Percentiles rank a stretch among this genome's conserved stretches.
These are phyloP conservation scores for Scylla paramamosain DNA, from an alignment of 1,140 invertebrate species.

Conservation along the genomic window DNA sequence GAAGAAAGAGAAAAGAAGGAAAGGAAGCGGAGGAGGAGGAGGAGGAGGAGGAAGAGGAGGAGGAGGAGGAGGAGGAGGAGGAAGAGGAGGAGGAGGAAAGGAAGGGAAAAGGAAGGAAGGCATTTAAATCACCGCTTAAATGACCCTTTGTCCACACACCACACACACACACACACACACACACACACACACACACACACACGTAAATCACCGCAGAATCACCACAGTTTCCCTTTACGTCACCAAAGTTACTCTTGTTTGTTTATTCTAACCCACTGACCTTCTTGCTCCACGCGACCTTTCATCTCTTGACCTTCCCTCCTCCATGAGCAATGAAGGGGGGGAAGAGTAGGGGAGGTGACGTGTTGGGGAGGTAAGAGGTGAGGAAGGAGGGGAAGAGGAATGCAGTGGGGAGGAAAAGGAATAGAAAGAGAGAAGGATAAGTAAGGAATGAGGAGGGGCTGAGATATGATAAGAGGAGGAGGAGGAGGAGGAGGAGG, in stretches of 20 bases:
- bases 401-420: no score
- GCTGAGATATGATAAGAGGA: no score
- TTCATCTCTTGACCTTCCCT: not conserved
- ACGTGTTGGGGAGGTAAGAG: not conserved
- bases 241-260: not conserved
- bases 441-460: no score
- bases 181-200: constrained; percentile 48
- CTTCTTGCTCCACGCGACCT: not conserved
- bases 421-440: no score
- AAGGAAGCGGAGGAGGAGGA: not conserved
- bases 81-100: not conserved
- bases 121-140: not conserved
- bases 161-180: constrained; percentile 26
- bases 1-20: not conserved
- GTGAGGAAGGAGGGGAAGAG: no score
- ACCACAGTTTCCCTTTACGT: not conserved
- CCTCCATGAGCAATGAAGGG: not conserved
- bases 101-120: not conserved
- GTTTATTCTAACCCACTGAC: not conserved
- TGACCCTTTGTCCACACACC: not conserved
- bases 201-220: not conserved
- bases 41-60: no score
- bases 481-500: no score
- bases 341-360: no score
- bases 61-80: no score